phyloP scores from a whole-genome alignment of 2,888 invertebrate species.

The Tipula lateralis region DNA sequence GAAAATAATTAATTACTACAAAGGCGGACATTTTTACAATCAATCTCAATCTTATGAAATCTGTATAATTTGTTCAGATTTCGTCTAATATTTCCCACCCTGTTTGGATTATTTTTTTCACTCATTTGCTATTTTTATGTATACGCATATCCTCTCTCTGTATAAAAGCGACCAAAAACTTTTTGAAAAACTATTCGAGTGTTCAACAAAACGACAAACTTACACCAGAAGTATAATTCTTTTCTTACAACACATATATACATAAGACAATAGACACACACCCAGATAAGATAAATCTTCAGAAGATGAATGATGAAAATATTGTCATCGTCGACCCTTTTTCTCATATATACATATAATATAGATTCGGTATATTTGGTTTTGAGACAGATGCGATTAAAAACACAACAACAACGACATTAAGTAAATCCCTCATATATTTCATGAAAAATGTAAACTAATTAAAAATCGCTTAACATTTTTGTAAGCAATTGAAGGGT shows the following conservation, averaged over 20 bases:
- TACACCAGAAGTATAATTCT: neutral
- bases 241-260: neutral
- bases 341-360: neutral
- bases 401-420: neutral
- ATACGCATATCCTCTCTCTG: neutral
- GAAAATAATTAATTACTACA: neutral
- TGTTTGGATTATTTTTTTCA: neutral
- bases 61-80: too few relatives aligned
- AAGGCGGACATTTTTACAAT: neutral
- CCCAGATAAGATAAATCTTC: neutral
- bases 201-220: neutral
- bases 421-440: neutral
- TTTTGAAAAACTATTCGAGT: neutral
- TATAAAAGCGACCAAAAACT: neutral
- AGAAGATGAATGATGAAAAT: constrained; percentile 11
- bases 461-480: neutral
- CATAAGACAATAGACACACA: too few relatives aligned
- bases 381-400: neutral
- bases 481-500: neutral
- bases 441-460: neutral
- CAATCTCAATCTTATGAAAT: neutral
- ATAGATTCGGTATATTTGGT: neutral
- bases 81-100: too few relatives aligned
- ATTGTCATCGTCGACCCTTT: neutral
- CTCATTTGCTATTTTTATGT: neutral